These are phyloP conservation scores for Gryllus bimaculatus DNA, from an alignment of 1,140 invertebrate genomes.

Conservation along the genomic window DNA sequence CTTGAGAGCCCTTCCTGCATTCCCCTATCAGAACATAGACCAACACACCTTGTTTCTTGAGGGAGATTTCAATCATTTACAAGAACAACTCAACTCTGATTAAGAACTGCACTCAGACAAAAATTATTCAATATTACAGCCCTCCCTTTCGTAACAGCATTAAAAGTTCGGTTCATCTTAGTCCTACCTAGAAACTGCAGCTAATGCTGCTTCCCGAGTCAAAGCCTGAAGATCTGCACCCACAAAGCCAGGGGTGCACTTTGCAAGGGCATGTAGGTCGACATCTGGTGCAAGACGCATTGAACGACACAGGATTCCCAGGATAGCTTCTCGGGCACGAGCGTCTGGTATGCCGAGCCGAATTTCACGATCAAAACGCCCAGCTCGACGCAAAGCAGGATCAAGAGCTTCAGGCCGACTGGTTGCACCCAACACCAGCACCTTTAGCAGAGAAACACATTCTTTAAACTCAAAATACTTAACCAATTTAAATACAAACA, in stretches of 20 bases:
- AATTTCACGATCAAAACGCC: conserved; percentile 89
- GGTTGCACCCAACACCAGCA: conserved; percentile 90
- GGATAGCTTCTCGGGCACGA: conserved; percentile 62
- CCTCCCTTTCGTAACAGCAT: neutral
- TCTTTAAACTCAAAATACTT: conserved; percentile 30
- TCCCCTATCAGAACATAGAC: no score
- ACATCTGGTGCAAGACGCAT: conserved; percentile 59
- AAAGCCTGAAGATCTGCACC: conserved; percentile 87
- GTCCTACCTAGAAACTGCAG: conserved; percentile 63
- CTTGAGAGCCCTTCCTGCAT: no score
- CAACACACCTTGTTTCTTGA: no score
- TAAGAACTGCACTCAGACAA: no score
- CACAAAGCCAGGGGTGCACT: conserved; percentile 90
- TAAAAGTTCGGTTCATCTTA: conserved; percentile 18
- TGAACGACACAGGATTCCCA: conserved; percentile 57
- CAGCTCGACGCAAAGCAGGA: conserved; percentile 81
- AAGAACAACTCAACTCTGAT: no score
- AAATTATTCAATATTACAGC: neutral
- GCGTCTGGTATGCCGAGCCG: conserved; percentile 86
- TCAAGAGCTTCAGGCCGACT: conserved; percentile 89
- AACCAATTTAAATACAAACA: conserved; percentile 17
- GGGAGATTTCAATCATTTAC: no score
- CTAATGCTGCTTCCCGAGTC: conserved; percentile 74
- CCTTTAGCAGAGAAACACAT: conserved; percentile 36
- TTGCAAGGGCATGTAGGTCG: conserved; percentile 61